Evolutionary conservation across 2,888 invertebrate genomes (phyloP).

Genomic region (Morpho achilles): DNA sequence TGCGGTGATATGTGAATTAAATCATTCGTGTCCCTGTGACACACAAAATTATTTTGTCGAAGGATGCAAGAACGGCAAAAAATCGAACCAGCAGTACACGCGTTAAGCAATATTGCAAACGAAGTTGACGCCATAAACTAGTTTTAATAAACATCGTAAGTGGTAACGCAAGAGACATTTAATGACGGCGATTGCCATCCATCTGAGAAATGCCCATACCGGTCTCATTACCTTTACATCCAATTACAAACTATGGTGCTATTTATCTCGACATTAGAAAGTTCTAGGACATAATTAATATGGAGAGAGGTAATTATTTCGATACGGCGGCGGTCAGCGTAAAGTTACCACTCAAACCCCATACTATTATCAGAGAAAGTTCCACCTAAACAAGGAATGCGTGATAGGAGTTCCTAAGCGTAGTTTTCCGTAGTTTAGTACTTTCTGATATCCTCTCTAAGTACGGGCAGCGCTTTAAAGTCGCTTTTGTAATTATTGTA

Average conservation of each 20-base stretch:
- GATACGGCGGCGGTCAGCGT: constrained; percentile 47
- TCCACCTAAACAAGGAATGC: constrained; percentile 29
- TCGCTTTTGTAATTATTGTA: constrained; percentile 5
- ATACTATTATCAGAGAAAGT: constrained; percentile 68
- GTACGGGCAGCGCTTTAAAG: constrained; percentile 16
- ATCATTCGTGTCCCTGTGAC: not conserved
- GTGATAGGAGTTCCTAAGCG: constrained; percentile 21
- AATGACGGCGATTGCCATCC: constrained; percentile 47
- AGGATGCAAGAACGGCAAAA: constrained; percentile 18
- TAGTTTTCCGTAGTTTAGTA: constrained; percentile 12
- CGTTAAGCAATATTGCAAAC: constrained; percentile 23
- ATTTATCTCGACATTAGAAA: constrained; percentile 63
- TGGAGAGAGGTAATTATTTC: constrained; percentile 69
- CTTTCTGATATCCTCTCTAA: constrained; percentile 15
- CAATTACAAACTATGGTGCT: constrained; percentile 45
- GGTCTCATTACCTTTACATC: constrained; percentile 51
- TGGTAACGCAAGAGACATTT: constrained; percentile 34
- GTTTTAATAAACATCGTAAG: constrained; percentile 30
- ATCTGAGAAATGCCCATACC: constrained; percentile 53
- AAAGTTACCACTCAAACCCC: constrained; percentile 44
- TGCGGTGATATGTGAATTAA: not conserved
- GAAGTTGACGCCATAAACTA: constrained; percentile 20
- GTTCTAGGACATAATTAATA: constrained; percentile 71
- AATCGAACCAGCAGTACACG: constrained; percentile 2
- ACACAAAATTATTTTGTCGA: constrained; percentile 2